phyloP scores from a whole-genome alignment of 2,113 vertebrate genomes.

The Micromys minutus region DNA sequence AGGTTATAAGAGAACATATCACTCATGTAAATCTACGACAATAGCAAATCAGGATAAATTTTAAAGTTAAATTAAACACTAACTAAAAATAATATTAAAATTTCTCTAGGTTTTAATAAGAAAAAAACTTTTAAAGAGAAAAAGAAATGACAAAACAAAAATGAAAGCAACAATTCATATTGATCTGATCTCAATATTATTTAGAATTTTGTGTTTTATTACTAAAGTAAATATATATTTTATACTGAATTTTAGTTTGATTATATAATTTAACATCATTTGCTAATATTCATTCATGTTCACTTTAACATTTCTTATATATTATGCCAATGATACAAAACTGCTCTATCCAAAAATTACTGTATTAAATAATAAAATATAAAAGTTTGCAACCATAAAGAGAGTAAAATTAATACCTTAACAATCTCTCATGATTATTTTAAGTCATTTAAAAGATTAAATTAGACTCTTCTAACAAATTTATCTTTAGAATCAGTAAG shows the following conservation, averaged over 20 bases:
- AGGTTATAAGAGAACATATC: not conserved
- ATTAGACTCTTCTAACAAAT: not conserved
- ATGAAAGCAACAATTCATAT: fast-evolving
- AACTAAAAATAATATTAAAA: not conserved
- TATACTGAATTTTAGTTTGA: not conserved
- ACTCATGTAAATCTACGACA: not conserved
- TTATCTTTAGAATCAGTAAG: not conserved
- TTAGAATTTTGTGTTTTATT: not conserved
- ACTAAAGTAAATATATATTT: not conserved
- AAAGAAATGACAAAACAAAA: not conserved
- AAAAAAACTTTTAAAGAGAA: not conserved
- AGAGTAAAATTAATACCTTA: not conserved
- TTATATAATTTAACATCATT: not conserved
- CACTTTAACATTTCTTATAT: not conserved
- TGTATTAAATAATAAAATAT: not conserved
- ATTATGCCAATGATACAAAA: not conserved
- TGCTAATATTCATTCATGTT: not conserved
- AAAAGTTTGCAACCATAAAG: not conserved
- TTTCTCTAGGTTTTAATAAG: fast-evolving
- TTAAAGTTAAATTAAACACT: not conserved
- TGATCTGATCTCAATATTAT: not conserved
- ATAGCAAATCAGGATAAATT: not conserved
- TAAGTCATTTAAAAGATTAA: not conserved
- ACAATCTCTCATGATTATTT: not conserved
- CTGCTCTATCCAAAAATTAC: not conserved